Base-by-base conservation (phyloP, 1,140 invertebrate species). In the Drosophila varians region DNA sequence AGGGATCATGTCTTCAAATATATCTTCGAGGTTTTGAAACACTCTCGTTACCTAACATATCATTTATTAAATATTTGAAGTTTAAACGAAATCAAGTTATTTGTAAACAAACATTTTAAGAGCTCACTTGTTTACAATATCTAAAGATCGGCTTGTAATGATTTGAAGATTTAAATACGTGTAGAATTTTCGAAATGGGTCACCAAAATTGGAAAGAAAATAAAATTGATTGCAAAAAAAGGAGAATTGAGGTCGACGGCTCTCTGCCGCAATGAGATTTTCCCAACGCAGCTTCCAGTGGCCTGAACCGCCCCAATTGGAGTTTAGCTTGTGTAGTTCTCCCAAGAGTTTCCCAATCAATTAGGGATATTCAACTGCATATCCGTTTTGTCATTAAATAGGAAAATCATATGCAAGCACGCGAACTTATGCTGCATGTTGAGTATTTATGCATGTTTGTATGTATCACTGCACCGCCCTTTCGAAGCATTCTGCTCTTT, bases 231-330 rank as follows among this genome's bases (percentile, higher is more conserved):
- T 26, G 16, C 21, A 31, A 25, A 16, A 49, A 21, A n/a, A n/a
- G n/a, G n/a, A 1, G 18, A 21, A 66, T 36, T 45, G 19, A 53
- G 64, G 64, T 68, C 64, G 12, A 11, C 14, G 14, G 18, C 8
- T 31, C 28, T 31, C 12, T 38, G 36, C 36, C 14, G 38, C 26
- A 42, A 19, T 9, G 28, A 26, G 38, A 23, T 38, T 26, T 64
- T 12, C 21, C 12, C 25, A 64, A 16, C 34, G 23, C 56, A 58
- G 62, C 60, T 66, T 66, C 62, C 62, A 66, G 7, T 66, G 60
- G 26, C 58, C 62, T 43, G 31, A 14, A 6, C 14, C 43, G 60
- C 36, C 60, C 60, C n/a, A 66, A 34, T 68, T 68, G 38, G 60
- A 66, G 36, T 52, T 65, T 26, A 23, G 11, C 14, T 23, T n/a